Conservation (phyloP, 2,888 invertebrate species). For the Xestia sexstrigata region DNA sequence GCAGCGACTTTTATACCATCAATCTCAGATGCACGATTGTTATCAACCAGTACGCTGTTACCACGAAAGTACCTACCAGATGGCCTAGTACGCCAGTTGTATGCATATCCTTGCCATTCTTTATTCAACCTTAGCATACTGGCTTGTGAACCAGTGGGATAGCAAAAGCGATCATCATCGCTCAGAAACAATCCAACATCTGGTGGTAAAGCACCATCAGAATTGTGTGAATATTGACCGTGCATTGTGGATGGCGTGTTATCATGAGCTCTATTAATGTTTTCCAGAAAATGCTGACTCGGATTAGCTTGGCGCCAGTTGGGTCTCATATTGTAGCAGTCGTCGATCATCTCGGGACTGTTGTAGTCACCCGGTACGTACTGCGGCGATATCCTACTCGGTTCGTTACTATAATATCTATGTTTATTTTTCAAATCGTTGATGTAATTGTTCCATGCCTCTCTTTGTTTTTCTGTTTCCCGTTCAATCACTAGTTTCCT, state of each 20-base stretch:
- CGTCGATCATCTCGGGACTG: constrained; percentile 65
- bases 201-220: constrained; percentile 18
- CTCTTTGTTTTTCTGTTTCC: constrained; percentile 76
- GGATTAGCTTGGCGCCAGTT: constrained; percentile 63
- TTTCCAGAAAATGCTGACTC: constrained; percentile 70
- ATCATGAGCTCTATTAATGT: constrained; percentile 65
- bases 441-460: constrained; percentile 82
- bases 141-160: constrained; percentile 76
- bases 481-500: constrained; percentile 73
- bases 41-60: constrained; percentile 61
- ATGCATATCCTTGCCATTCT: constrained; percentile 56
- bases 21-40: constrained; percentile 28
- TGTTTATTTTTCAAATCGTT: constrained; percentile 80
- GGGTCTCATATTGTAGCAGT: constrained; percentile 67
- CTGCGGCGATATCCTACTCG: constrained; percentile 51
- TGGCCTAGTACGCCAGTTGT: constrained; percentile 39
- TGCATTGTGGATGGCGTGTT: constrained; percentile 19
- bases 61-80: constrained; percentile 49
- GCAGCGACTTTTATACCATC: constrained; percentile 22
- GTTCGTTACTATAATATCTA: constrained; percentile 56
- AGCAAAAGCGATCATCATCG: constrained; percentile 68
- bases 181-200: constrained; percentile 32
- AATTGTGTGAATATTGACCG: constrained; percentile 15
- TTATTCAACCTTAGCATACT: constrained; percentile 69
- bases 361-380: constrained; percentile 55